Evolutionary conservation across 2,888 invertebrate genomes (phyloP).

Genomic region (Strigamia transsilvanica): DNA sequence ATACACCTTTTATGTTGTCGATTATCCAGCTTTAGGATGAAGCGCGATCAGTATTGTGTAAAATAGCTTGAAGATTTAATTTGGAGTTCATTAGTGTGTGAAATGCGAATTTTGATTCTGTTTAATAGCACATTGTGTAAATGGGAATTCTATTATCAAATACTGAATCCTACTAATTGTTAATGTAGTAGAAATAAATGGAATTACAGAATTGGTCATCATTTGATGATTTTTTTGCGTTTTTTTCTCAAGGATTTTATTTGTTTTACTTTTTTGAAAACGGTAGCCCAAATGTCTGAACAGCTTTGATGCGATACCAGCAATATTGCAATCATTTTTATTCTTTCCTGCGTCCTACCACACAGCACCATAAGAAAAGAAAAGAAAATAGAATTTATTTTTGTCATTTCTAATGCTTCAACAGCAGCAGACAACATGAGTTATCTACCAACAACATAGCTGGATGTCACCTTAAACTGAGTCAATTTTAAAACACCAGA

Average conservation of each 20-base stretch:
- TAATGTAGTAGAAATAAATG: no score
- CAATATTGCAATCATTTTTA: conserved; percentile 1
- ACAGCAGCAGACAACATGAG: not conserved
- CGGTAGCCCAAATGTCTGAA: not conserved
- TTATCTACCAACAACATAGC: not conserved
- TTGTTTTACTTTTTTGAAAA: not conserved
- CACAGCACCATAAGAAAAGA: not conserved
- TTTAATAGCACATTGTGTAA: not conserved
- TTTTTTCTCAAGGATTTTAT: not conserved
- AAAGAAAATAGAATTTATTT: not conserved
- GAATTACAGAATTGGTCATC: no score
- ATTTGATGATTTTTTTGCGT: no score
- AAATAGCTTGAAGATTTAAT: not conserved
- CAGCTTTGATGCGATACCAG: not conserved
- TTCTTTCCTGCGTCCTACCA: not conserved
- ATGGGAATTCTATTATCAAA: not conserved
- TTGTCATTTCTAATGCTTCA: not conserved
- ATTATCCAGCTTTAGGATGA: not conserved
- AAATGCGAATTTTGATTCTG: conserved; percentile 8
- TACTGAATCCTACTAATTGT: no score
- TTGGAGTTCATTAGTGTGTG: not conserved
- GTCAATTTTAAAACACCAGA: not conserved
- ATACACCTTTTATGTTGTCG: not conserved
- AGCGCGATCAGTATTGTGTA: not conserved
- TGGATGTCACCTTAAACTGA: not conserved